Conservation (phyloP, 2,113 vertebrate species). For the Corydoras maculifer region DNA sequence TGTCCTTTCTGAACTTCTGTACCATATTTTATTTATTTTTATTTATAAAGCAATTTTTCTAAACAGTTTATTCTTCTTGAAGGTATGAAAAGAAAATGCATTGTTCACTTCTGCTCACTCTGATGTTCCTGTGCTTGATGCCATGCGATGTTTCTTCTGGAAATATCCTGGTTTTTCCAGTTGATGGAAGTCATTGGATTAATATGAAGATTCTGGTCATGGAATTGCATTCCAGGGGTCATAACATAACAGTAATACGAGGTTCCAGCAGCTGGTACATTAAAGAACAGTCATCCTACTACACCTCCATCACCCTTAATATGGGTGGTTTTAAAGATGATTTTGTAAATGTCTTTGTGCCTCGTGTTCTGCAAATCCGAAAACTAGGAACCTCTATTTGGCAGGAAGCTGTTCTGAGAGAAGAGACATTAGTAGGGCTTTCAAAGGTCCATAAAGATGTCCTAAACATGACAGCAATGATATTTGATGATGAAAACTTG, state of each 20-base stretch:
- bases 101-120: neutral
- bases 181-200: slow-evolving; percentile 43
- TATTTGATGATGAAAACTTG: slow-evolving; percentile 37
- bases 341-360: slow-evolving; percentile 4
- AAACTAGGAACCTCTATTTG: slow-evolving; percentile 14
- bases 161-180: slow-evolving; percentile 34
- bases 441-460: slow-evolving; percentile 11
- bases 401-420: neutral
- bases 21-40: no score
- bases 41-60: no score
- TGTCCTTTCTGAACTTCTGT: no score
- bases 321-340: neutral
- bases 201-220: slow-evolving; percentile 40
- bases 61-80: no score
- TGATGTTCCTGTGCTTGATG: slow-evolving; percentile 15
- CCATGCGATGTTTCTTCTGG: slow-evolving; percentile 15
- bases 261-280: slow-evolving; percentile 28
- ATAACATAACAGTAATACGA: slow-evolving; percentile 33
- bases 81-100: slow-evolving; percentile 25
- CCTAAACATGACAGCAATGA: slow-evolving; percentile 32
- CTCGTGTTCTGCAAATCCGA: neutral
- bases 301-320: slow-evolving; percentile 29
- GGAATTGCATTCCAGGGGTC: slow-evolving; percentile 34
- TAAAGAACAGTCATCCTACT: slow-evolving; percentile 34
- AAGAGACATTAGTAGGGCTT: neutral